A percentile compares a stretch with the other conserved stretches of the same genome.
These are phyloP conservation scores for Benthosema pterotum DNA, from an alignment of 2,797 vertebrate species.

Conservation along the genomic window DNA sequence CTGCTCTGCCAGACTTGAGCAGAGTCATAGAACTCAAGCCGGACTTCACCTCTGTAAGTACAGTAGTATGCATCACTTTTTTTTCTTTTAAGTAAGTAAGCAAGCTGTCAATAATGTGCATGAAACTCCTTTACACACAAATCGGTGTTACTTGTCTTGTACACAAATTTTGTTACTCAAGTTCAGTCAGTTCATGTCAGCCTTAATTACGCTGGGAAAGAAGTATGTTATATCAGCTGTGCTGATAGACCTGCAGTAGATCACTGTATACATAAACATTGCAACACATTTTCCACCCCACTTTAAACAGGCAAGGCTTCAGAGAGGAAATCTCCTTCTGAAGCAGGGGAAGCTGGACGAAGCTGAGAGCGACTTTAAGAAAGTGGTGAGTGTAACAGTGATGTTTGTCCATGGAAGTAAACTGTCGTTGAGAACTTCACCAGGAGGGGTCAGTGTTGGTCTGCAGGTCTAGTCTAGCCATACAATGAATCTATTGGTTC, in stretches of 20 bases:
- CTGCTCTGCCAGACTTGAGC: slow-evolving; percentile 94
- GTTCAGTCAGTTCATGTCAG: neutral
- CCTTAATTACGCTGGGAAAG: slow-evolving; percentile 27
- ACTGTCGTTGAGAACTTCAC: slow-evolving; percentile 10
- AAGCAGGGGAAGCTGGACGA: slow-evolving; percentile 96
- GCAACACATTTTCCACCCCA: neutral
- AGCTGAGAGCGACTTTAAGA: slow-evolving; percentile 94
- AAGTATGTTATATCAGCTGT: slow-evolving; percentile 24
- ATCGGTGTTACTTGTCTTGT: too few relatives aligned
- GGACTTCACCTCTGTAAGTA: slow-evolving; percentile 96
- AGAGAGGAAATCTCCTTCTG: slow-evolving; percentile 92
- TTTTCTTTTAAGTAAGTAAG: too few relatives aligned
- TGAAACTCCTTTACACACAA: too few relatives aligned
- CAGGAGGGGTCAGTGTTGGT: slow-evolving; percentile 67
- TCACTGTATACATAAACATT: slow-evolving; percentile 4
- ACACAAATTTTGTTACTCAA: neutral
- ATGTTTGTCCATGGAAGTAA: neutral
- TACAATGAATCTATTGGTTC: neutral
- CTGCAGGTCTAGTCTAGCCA: slow-evolving; percentile 1
- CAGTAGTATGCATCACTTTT: slow-evolving; percentile 62
- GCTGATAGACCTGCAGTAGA: neutral
- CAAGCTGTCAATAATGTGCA: too few relatives aligned
- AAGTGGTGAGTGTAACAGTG: slow-evolving; percentile 81
- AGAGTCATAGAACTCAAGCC: slow-evolving; percentile 97
- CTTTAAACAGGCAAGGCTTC: slow-evolving; percentile 87